Evolutionary conservation across 2,888 invertebrate genomes (phyloP), one percentile per base, ranked within the genome.

Genomic region (Amitus sp.): DNA sequence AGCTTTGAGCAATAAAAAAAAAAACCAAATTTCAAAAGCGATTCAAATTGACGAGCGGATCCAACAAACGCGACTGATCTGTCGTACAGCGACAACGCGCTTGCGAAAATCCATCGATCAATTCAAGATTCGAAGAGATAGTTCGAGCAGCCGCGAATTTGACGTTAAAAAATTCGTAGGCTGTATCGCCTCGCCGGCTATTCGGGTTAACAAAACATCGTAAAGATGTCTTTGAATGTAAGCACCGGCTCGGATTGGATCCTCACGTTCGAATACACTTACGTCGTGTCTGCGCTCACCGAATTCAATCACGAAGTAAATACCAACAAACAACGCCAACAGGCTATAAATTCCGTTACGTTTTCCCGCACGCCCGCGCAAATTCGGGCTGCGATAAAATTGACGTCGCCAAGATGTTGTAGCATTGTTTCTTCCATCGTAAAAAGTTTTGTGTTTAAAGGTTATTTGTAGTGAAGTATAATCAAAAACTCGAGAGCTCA

Each of bases 121-220:
- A 47, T 33, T 17, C 28, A 10, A 28, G 23, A 46, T 46, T 47
- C 18, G n/a, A 47, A 45, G n/a, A 33, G 28, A 52, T 18, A 20
- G 40, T 34, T 13, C 30, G 28, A 37, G 43, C 15, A 17, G 34
- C 15, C 40, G 19, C 33, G 12, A 15, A 37, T 48, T 48, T 23
- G 47, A 51, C 40, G 43, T 47, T 15, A 58, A 58, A 57, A 59
- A 63, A 55, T 60, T 47, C 61, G 60, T 62, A 53, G 52, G 68
- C 56, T 46, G 65, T 65, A 65, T 67, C 62, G 63, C 64, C 62
- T 62, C 65, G 60, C 61, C 7, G 62, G 70, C 58, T 65, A 71
- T 74, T 69, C 70, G 71, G 72, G 74, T 75, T 76, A 73, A 66
- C 67, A 74, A 74, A 75, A 76, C 75, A 76, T 74, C 74, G 73